A percentile compares a stretch with the other conserved stretches of the same genome.
phyloP scores from a whole-genome alignment of 2,113 vertebrate species.

The Proteles cristata region DNA sequence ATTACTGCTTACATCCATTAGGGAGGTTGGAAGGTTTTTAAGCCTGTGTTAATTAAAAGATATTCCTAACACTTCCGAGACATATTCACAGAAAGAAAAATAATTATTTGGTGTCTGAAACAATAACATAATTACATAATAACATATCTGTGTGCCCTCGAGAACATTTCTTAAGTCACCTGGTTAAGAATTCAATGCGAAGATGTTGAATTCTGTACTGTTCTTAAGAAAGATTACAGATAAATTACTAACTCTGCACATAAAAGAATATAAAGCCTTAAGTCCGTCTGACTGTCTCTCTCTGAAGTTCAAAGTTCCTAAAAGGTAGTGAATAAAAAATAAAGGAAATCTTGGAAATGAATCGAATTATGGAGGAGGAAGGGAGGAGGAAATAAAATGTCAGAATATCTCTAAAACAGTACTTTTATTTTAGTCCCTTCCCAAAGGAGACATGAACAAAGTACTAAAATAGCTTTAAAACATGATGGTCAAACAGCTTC shows the following conservation, averaged over 20 bases:
- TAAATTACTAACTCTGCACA: background rate
- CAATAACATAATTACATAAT: background rate
- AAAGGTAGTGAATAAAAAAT: background rate
- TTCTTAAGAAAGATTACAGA: conserved; percentile 28
- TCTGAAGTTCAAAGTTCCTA: background rate
- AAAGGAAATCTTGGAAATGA: conserved; percentile 28
- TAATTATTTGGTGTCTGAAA: conserved; percentile 60
- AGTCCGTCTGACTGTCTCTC: accelerated
- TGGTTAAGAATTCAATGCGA: conserved; percentile 36
- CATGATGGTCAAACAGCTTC: background rate
- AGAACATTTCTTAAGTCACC: conserved; percentile 29
- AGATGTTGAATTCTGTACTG: background rate
- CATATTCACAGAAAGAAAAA: conserved; percentile 57
- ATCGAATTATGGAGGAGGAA: background rate
- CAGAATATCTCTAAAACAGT: conserved; percentile 11
- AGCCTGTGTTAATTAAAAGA: conserved; percentile 15
- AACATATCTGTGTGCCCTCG: background rate
- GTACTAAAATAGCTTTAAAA: conserved; percentile 19
- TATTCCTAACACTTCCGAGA: background rate
- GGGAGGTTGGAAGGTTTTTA: background rate
- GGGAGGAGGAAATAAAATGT: conserved; percentile 5
- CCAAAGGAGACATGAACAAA: conserved; percentile 56
- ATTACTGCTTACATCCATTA: background rate
- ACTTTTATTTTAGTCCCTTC: conserved; percentile 52
- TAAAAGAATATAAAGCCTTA: background rate